Evolutionary conservation across 1,140 invertebrate species (phyloP).

Genomic region (Apis mellifera): Amel_HAv3.1 CM009932.2:6898501-6899000

Average conservation of each 20-base stretch:
- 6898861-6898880: too few relatives aligned
- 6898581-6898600: slow-evolving; percentile 20
- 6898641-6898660: not conserved
- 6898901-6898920: not conserved
- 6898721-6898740: not conserved
- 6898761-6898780: not conserved
- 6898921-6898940: not conserved
- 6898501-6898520: too few relatives aligned
- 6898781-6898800: not conserved
- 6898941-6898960: too few relatives aligned
- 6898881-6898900: not conserved
- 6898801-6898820: not conserved
- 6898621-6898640: not conserved
- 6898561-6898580: not conserved
- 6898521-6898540: not conserved
- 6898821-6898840: too few relatives aligned
- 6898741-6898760: not conserved
- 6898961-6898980: too few relatives aligned
- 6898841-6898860: not conserved
- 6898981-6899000: not conserved
- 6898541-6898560: not conserved
- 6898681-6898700: slow-evolving; percentile 5
- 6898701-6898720: not conserved
- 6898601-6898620: not conserved
- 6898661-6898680: slow-evolving; percentile 34